These are phyloP conservation scores for Phortica magna DNA, from an alignment of 2,888 invertebrate genomes.

Conservation along the genomic window DNA sequence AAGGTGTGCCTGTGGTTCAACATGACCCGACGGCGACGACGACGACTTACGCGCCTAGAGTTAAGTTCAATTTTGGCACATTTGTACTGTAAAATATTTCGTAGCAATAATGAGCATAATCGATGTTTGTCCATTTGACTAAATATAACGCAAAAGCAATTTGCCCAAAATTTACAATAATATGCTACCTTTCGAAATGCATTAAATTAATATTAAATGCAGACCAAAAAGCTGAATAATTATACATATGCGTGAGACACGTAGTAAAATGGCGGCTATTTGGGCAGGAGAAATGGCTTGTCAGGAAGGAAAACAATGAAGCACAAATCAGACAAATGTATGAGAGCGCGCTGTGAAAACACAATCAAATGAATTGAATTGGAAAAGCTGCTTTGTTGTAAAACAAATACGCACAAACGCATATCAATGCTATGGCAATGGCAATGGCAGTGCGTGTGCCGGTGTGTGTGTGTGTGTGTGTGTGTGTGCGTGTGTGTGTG, in stretches of 20 bases:
- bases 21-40: neutral
- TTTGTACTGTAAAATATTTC: neutral
- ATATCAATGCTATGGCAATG: conserved; percentile 32
- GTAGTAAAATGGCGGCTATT: conserved; percentile 21
- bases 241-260: conserved; percentile 25
- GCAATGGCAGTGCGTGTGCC: conserved; percentile 32
- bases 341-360: conserved; percentile 49
- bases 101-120: neutral
- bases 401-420: conserved; percentile 50
- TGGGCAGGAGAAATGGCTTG: neutral
- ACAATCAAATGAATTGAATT: conserved; percentile 70
- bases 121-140: neutral
- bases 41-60: neutral
- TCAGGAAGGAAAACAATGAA: conserved; percentile 6
- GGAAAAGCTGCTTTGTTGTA: conserved; percentile 63
- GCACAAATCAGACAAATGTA: conserved; percentile 23
- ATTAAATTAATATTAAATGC: conserved; percentile 24
- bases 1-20: conserved; percentile 31
- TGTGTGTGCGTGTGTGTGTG: conserved; percentile 22
- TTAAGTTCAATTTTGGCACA: no score
- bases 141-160: neutral
- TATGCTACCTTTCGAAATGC: conserved; percentile 22
- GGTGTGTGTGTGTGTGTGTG: conserved; percentile 42
- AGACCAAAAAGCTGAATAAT: conserved; percentile 35
- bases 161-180: conserved; percentile 29